Base-by-base conservation (phyloP, 2,888 invertebrate genomes). In the Drosophila leonis region DNA sequence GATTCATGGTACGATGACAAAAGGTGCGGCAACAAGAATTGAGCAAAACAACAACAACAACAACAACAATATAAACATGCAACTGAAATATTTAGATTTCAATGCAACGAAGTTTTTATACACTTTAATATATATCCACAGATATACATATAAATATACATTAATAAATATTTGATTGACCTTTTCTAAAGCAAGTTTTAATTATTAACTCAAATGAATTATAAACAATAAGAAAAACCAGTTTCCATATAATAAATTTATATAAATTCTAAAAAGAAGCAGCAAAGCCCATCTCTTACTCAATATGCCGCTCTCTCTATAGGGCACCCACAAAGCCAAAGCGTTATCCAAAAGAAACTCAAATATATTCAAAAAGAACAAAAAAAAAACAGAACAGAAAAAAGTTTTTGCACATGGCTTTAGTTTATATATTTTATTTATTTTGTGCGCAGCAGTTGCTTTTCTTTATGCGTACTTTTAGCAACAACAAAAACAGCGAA, bases 1-100 rank as follows among this genome's bases (percentile, higher is more conserved):
- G 89, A 84, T 84, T 84, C 84, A 84, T 89, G 90, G 73, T 72
- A 57, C 68, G 39, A 60, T 57, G 72, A 76, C 87, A 78, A 78
- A 83, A 83, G 89, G 84, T 86, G 84, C 68, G 84, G 82, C 84
- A 67, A 54, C 68, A 57, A 73, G 76, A 82, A 65, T 54, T 44
- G 44, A 24, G 24, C 39, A 29, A 12, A 56, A 56, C 20, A 70
- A 62, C 33, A 57, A 54, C 65, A 65, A 57, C 20, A 37, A 70
- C 35, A 66, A 60, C 49, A 73, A 42, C 59, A 64, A 60, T 41
- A 46, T 51, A 59, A 73, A 71, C 42, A 67, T 41, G 31, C 37
- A 73, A n/a, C 18, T 27, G 10, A 66, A 67, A 52, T 48, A 59
- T 20, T 61, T 54, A 3, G 33, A 18, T 51, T 39, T 59, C 20